These are phyloP conservation scores for Cinara cedri DNA, from an alignment of 2,888 invertebrate species.

Conservation along the genomic window DNA sequence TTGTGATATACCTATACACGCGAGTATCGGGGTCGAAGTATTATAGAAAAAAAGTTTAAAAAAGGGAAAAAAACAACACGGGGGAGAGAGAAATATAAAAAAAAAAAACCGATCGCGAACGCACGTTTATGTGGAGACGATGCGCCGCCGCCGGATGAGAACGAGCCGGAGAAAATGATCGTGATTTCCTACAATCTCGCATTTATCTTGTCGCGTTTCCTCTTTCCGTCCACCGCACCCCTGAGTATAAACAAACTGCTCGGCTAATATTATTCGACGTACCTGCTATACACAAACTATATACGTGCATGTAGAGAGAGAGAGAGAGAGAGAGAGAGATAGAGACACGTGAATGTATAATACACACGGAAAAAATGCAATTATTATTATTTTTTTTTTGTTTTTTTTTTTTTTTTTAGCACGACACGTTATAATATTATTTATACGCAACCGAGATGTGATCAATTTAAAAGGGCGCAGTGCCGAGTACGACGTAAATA, in stretches of 20 bases:
- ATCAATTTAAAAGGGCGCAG: constrained; percentile 39
- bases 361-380: constrained; percentile 18
- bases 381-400: constrained; percentile 35
- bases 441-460: background rate
- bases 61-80: background rate
- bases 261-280: background rate
- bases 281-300: too few species aligned
- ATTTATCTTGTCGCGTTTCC: constrained; percentile 41
- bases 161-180: constrained; percentile 5
- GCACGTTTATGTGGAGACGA: background rate
- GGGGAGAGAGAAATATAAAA: constrained; percentile 3
- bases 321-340: too few species aligned
- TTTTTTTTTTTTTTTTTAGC: background rate
- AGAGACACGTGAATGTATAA: background rate
- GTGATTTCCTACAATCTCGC: constrained; percentile 47
- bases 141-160: background rate
- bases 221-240: too few species aligned
- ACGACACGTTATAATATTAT: background rate
- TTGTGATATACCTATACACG: too few species aligned
- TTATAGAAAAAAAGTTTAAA: too few species aligned
- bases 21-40: too few species aligned
- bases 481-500: background rate
- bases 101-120: background rate
- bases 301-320: too few species aligned
- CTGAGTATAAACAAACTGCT: background rate